Base-by-base conservation (phyloP, 2,797 vertebrate genomes). In the Sarcoramphus papa region DNA sequence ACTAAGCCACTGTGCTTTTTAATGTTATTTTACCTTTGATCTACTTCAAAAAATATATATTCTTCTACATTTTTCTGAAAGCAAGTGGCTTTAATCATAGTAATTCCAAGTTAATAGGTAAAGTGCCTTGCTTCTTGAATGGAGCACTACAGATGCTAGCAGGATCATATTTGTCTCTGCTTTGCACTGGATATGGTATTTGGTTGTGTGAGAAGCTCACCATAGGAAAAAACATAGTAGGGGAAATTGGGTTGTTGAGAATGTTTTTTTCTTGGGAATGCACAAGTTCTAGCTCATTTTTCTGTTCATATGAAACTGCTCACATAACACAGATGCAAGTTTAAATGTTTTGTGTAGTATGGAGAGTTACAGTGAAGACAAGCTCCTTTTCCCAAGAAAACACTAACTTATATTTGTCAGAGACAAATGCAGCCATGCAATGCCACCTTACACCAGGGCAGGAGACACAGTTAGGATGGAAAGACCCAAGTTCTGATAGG, bases 21-120 rank as follows among this genome's bases (percentile, higher is more conserved):
- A 72, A 80, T 90, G 67, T 62, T 93, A 85, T 93, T 96, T 92
- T 95, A 86, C 8, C 40, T 95, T 90, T 84, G 25, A 28, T 89
- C 37, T 73, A 48, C 64, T 50, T 79, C 1, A 90, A 79, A 94
- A 84, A 73, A 37, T 65, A 65, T 40, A 54, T 35, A 37, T 62
- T 65, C 30, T n/a, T 67, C 51, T 56, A 47, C 60, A 3, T 92
- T 83, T 74, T 92, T 47, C 78, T 77, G 50, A 80, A 92, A 78
- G 19, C 12, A 48, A 76, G 31, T 62, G 37, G 22, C 54, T 95
- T 91, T 93, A 80, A 69, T 88, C 33, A 80, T 31, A 33, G 14
- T 57, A 73, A 73, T 89, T 83, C 37, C 28, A 77, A 67, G n/a
- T 59, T 80, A 48, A 68, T 17, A 75, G 14, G 8, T 25, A 35